Evolutionary conservation across 2,888 invertebrate genomes (phyloP), one percentile per base, ranked within the genome.

Genomic region (Harpalus rufipes): DNA sequence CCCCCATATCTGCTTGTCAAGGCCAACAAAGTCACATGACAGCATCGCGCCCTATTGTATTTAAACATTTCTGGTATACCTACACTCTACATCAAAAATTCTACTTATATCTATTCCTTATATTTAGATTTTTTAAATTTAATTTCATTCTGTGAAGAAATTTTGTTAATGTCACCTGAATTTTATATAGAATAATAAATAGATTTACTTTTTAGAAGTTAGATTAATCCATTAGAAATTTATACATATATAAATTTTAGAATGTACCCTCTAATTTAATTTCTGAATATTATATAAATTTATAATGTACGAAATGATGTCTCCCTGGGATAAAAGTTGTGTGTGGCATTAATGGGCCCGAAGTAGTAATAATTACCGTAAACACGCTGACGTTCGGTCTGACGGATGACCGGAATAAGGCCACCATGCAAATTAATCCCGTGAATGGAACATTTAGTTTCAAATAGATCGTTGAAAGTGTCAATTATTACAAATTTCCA

Each of bases 401-500:
- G 82, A 72, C 82, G 82, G 76, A 59, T 83, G 83, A 76, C 83
- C 83, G 83, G 83, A 83, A 83, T 83, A 76, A 83, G 83, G 83
- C 21, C 21, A 32, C 83, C 84, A 84, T 84, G 84, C 84, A 84
- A 78, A 84, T 84, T 84, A 84, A 84, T 84, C 78, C 84, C 44
- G n/a, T 78, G 84, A 84, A 84, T 84, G 78, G 63, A 78, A 65
- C 84, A 84, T 84, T 84, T 84, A 84, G 84, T 78, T 84, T 76
- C 78, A 63, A 84, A 84, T 84, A 84, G 84, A 84, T 84, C 84
- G 84, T 84, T 84, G 84, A 84, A 76, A 84, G 65, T 78, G 84
- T 84, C 84, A 84, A 84, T 84, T 84, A 84, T 84, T 84, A 84
- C 84, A 84, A 84, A 84, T 84, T 84, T 84, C 78, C 51, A 21